These are phyloP conservation scores for Brachionus asplanchnoidis DNA, from an alignment of 1,140 invertebrate species.

Conservation along the genomic window DNA sequence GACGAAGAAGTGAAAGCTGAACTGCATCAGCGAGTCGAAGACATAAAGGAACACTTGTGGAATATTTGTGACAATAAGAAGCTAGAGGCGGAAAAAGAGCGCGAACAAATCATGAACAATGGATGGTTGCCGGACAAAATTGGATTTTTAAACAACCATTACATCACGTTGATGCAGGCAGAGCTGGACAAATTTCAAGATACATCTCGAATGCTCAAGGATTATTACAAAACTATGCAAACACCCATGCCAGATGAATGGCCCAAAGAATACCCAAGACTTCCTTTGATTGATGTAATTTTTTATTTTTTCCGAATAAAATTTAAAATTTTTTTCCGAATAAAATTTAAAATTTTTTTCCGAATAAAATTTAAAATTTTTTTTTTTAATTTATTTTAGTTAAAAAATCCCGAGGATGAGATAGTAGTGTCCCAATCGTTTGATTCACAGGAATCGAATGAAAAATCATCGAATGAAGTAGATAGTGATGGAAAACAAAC, in stretches of 20 bases:
- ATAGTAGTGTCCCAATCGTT: neutral
- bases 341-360: neutral
- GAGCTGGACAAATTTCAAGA: slow-evolving; percentile 56
- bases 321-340: neutral
- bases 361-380: too few species aligned
- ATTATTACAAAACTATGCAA: slow-evolving; percentile 57
- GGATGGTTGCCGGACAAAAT: slow-evolving; percentile 56
- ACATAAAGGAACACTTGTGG: slow-evolving; percentile 55
- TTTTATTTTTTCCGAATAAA: neutral
- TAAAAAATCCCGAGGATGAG: slow-evolving; percentile 12
- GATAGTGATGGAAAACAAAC: slow-evolving; percentile 34
- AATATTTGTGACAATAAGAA: slow-evolving; percentile 56
- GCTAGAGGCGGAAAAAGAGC: slow-evolving; percentile 54
- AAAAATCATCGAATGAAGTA: neutral
- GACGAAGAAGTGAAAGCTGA: slow-evolving; percentile 56
- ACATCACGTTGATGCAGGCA: slow-evolving; percentile 54
- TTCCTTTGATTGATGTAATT: slow-evolving; percentile 54
- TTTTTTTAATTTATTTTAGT: neutral
- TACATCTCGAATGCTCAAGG: slow-evolving; percentile 53
- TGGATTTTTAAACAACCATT: slow-evolving; percentile 55
- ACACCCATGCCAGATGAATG: slow-evolving; percentile 53
- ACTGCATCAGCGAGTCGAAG: slow-evolving; percentile 55
- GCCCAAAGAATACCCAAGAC: slow-evolving; percentile 49
- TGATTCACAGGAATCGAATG: neutral
- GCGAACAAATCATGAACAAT: slow-evolving; percentile 51